Evolutionary conservation across 2,888 invertebrate genomes (phyloP), one percentile per base, ranked within the genome.

Genomic region (Ischnus inquisitorius): DNA sequence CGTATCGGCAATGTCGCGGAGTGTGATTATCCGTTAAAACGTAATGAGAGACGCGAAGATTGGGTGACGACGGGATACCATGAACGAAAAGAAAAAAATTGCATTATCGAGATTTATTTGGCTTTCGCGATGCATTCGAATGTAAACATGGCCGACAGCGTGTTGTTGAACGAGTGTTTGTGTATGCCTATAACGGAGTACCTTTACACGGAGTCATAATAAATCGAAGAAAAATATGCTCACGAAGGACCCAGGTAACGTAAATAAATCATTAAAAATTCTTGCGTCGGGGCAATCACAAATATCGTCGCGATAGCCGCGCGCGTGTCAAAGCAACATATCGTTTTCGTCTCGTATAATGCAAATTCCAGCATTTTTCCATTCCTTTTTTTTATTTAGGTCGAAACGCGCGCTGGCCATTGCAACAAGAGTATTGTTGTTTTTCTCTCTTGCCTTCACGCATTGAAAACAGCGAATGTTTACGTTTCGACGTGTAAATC

Each of bases 121-220:
- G 72, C 69, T 75, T 74, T 65, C 78, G 82, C 86, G 84, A 87
- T 88, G 88, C 88, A 88, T 88, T 88, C 87, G 87, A 90, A 89
- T 90, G 90, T 90, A 90, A 93, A 93, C 92, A 93, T 93, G 93
- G 93, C 92, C 90, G 93, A 91, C 91, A 90, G 88, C 90, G 87
- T 89, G 90, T 91, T 89, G 90, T 91, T 87, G 88, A 90, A 89
- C 88, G 88, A 89, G 89, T 89, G 89, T 90, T 90, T 87, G 89
- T 89, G 88, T 88, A 87, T 88, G 86, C 87, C 87, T 84, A 85
- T 86, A 87, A 85, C 82, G 82, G 80, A 88, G 76, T 82, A 86
- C 83, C 86, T 87, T 68, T 78, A 83, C 83, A 85, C 83, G 67
- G 84, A 79, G 79, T 86, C 87, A 86, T 87, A 87, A 88, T 88